phyloP scores from a whole-genome alignment of 2,888 invertebrate genomes.

The Andricus curvator region DNA sequence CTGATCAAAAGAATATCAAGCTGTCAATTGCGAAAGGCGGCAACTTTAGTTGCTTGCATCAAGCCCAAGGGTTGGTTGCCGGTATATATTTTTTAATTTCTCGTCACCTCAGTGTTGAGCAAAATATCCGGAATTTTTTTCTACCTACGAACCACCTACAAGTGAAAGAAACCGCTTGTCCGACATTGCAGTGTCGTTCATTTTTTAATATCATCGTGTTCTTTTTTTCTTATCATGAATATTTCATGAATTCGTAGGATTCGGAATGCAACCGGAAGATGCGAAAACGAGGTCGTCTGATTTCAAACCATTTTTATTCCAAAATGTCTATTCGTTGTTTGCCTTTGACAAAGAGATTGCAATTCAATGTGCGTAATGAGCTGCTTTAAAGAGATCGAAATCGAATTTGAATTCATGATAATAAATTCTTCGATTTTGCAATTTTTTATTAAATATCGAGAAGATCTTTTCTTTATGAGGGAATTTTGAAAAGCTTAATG shows the following conservation, averaged over 20 bases:
- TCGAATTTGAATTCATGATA: slow-evolving; percentile 10
- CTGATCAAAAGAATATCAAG: background rate
- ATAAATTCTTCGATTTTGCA: background rate
- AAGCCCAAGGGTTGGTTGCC: background rate
- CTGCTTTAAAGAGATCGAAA: background rate
- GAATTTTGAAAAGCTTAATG: too few relatives aligned
- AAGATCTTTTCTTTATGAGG: background rate
- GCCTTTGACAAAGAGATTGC: slow-evolving; percentile 8
- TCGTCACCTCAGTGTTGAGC: background rate
- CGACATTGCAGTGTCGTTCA: slow-evolving; percentile 8
- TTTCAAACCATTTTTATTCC: slow-evolving; percentile 14
- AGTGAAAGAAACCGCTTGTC: slow-evolving; percentile 16
- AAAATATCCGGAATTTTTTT: background rate
- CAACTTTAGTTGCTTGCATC: background rate
- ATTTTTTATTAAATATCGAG: background rate
- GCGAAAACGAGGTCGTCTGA: slow-evolving; percentile 27
- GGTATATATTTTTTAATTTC: background rate
- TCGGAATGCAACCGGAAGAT: slow-evolving; percentile 3
- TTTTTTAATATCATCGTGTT: slow-evolving; percentile 21
- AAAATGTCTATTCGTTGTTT: slow-evolving; percentile 27
- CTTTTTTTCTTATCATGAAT: slow-evolving; percentile 13
- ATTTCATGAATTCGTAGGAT: slow-evolving; percentile 29
- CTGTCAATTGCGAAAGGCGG: background rate
- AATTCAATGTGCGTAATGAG: slow-evolving; percentile 7
- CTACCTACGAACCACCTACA: background rate